Evolutionary conservation across 2,888 invertebrate species (phyloP).

Genomic region (Scelioninae gen. 1): DNA sequence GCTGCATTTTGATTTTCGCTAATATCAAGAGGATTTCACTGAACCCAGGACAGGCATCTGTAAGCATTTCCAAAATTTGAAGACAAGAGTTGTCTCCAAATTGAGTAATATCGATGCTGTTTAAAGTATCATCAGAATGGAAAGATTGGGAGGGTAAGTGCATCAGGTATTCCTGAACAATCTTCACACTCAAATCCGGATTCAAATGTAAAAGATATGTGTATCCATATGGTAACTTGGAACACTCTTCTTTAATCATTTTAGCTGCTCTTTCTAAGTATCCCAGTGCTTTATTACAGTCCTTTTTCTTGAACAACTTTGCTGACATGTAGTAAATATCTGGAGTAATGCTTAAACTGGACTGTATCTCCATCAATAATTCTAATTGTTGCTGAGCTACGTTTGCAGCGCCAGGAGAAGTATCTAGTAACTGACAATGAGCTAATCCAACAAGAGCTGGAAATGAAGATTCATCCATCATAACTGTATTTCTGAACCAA

Average conservation of each 20-base stretch:
- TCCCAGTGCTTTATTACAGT: conserved; percentile 86
- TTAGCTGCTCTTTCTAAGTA: conserved; percentile 87
- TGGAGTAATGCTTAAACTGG: conserved; percentile 87
- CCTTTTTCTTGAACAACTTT: conserved; percentile 85
- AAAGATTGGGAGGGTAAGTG: conserved; percentile 87
- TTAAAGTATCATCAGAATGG: conserved; percentile 74
- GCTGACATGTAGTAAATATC: conserved; percentile 90
- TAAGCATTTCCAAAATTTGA: conserved; percentile 89
- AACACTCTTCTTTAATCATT: conserved; percentile 86
- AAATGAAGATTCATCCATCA: conserved; percentile 93
- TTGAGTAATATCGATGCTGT: neutral
- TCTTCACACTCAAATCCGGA: conserved; percentile 93
- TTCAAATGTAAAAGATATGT: conserved; percentile 91
- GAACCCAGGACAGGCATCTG: conserved; percentile 93
- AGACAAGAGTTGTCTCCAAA: conserved; percentile 85
- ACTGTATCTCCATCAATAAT: conserved; percentile 90
- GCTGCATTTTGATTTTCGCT: conserved; percentile 92
- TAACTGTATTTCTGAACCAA: conserved; percentile 92
- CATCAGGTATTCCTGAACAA: conserved; percentile 90
- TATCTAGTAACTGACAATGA: conserved; percentile 91
- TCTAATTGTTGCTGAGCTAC: conserved; percentile 94
- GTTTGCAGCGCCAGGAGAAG: conserved; percentile 87
- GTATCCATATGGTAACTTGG: conserved; percentile 89
- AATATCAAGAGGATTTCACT: conserved; percentile 88
- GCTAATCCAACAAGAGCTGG: conserved; percentile 92